Conservation (phyloP, 2,113 vertebrate genomes). For the Raja brachyura region DNA sequence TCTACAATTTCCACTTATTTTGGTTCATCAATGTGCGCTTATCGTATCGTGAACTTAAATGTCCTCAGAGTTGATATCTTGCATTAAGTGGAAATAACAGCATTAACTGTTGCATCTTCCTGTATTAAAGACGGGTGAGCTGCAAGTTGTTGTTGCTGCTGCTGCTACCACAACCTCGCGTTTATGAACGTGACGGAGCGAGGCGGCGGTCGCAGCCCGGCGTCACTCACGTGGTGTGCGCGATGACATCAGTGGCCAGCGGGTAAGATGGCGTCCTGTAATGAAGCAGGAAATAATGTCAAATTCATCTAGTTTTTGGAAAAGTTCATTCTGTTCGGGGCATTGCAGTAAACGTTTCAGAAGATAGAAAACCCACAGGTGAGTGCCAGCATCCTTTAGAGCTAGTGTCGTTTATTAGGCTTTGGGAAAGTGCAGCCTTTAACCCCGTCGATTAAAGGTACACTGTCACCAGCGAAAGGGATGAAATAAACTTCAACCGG, state of each 20-base stretch:
- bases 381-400: background rate
- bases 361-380: background rate
- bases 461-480: background rate
- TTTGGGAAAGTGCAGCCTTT: background rate
- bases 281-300: conserved; percentile 59
- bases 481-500: background rate
- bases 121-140: background rate
- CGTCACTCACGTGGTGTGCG: conserved; percentile 42
- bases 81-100: background rate
- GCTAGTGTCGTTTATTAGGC: background rate
- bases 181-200: conserved; percentile 35
- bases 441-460: conserved; percentile 18
- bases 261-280: conserved; percentile 69
- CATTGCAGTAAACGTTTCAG: background rate
- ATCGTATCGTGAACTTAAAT: background rate
- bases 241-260: conserved; percentile 53
- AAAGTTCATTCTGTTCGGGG: background rate
- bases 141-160: background rate
- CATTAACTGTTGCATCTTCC: no score
- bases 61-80: background rate
- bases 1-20: no score
- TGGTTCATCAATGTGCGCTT: no score
- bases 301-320: conserved; percentile 4
- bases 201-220: conserved; percentile 39
- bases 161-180: no score